Percentiles rank a stretch among this genome's conserved stretches.
Evolutionary conservation across 2,797 vertebrate genomes (phyloP).

Genomic region (Carapus acus): DNA sequence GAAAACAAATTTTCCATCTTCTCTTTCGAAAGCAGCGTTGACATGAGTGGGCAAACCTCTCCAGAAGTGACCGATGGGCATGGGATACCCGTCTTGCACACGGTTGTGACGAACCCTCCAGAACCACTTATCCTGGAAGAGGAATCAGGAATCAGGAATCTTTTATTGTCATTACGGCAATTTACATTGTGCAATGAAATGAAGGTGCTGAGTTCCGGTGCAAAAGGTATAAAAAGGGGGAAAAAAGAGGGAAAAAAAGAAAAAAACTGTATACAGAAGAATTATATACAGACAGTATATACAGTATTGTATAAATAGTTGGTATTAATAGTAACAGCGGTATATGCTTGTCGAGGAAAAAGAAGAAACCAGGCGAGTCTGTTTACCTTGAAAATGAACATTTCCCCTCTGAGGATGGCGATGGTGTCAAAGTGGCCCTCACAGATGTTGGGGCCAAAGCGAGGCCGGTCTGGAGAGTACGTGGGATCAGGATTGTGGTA

Average conservation of each 20-base stretch:
- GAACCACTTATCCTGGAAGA: slow-evolving; percentile 85
- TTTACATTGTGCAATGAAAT: no score
- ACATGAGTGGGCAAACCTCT: slow-evolving; percentile 79
- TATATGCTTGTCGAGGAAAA: no score
- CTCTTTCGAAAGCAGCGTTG: slow-evolving; percentile 83
- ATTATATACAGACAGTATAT: no score
- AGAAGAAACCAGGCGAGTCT: background rate
- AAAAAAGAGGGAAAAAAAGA: no score
- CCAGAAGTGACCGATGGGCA: slow-evolving; percentile 92
- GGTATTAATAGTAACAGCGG: no score
- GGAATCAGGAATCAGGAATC: no score
- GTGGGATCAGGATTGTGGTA: slow-evolving; percentile 55
- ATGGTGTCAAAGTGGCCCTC: slow-evolving; percentile 89
- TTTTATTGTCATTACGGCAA: no score
- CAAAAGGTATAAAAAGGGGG: no score
- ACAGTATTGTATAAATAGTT: no score
- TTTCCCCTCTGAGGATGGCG: slow-evolving; percentile 83
- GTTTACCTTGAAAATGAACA: slow-evolving; percentile 91
- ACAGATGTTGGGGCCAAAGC: slow-evolving; percentile 83
- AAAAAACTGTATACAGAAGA: no score
- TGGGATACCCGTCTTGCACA: slow-evolving; percentile 86
- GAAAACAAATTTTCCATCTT: slow-evolving; percentile 89
- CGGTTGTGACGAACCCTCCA: slow-evolving; percentile 84
- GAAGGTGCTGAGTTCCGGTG: no score
- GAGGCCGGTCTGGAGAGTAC: slow-evolving; percentile 59